Percentiles rank a stretch among this genome's conserved stretches.
Evolutionary conservation across 2,797 vertebrate species (phyloP).

Genomic region (Kryptopterus vitreolus): DNA sequence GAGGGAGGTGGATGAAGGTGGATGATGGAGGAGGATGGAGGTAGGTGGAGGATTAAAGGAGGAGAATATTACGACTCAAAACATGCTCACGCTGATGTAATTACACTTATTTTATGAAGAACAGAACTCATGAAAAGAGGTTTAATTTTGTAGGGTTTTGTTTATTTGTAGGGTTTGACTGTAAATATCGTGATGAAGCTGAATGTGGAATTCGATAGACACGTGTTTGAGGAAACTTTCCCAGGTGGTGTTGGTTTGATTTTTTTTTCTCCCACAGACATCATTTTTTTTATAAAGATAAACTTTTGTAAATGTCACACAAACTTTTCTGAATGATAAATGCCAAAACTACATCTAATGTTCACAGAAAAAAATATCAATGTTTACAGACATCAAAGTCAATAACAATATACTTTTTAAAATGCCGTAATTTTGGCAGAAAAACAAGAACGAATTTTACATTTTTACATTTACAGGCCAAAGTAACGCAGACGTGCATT

Average conservation of each 20-base stretch:
- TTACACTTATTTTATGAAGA: background rate
- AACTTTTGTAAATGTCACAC: constrained; percentile 7
- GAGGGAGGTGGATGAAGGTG: constrained; percentile 8
- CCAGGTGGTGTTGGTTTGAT: background rate
- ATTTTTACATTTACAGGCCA: background rate
- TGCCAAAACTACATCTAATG: background rate
- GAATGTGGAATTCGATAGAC: background rate
- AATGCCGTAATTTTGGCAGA: background rate
- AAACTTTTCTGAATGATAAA: constrained; percentile 2
- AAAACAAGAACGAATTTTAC: background rate
- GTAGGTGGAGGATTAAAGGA: background rate
- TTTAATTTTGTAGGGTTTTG: background rate
- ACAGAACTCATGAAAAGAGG: background rate
- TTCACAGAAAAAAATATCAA: background rate
- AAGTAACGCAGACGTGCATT: background rate
- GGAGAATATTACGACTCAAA: background rate
- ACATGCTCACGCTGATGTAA: background rate
- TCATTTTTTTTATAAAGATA: background rate
- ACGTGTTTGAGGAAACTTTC: no score
- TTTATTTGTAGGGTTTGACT: background rate
- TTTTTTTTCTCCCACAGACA: background rate
- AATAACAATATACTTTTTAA: background rate
- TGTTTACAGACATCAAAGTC: background rate
- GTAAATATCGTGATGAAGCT: background rate
- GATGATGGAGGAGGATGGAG: background rate